Evolutionary conservation across 2,888 invertebrate genomes (phyloP).

Genomic region (Micropterix aruncella): DNA sequence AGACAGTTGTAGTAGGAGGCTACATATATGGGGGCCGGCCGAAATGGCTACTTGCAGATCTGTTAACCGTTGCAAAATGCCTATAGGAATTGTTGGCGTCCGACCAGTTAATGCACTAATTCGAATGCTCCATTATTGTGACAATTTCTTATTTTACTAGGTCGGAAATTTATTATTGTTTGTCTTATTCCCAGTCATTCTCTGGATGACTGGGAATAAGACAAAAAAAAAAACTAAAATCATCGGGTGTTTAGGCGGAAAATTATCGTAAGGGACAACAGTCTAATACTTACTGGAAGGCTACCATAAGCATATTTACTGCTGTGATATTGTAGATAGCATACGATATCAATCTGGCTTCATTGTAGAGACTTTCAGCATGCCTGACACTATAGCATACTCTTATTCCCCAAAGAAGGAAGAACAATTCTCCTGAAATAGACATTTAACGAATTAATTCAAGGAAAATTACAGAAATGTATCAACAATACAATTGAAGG

Average conservation of each 20-base stretch:
- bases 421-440: conserved; percentile 60
- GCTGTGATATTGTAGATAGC: conserved; percentile 91
- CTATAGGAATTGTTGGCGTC: conserved; percentile 2
- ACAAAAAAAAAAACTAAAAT: not conserved
- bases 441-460: no score
- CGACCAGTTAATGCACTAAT: not conserved
- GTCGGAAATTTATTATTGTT: not conserved
- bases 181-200: not conserved
- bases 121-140: no score
- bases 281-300: conserved; percentile 78
- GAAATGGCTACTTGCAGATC: not conserved
- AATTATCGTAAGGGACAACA: no score
- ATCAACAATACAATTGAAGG: no score
- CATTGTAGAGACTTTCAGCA: conserved; percentile 86
- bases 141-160: no score
- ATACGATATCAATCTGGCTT: conserved; percentile 83
- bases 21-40: not conserved
- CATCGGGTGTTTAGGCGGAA: not conserved
- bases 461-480: no score
- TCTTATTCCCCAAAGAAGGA: conserved; percentile 72
- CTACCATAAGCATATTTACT: conserved; percentile 84
- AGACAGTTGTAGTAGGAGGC: no score
- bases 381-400: conserved; percentile 80
- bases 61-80: no score
- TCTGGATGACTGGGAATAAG: conserved; percentile 3